These are phyloP conservation scores for Acrobasis suavella DNA, from an alignment of 2,888 invertebrate species.

Conservation along the genomic window DNA sequence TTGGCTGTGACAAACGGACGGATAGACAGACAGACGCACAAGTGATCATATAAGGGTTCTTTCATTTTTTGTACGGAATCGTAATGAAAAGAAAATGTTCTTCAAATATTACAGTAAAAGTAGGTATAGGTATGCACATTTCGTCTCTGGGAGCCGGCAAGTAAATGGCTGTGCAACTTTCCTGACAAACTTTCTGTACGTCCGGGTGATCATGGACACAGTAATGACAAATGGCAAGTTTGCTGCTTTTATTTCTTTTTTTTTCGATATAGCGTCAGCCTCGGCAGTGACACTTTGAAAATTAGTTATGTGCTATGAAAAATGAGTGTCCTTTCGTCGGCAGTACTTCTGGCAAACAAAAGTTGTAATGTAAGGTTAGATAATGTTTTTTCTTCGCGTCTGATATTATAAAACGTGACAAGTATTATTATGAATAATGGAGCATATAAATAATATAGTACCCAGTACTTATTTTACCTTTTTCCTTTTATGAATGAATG, in stretches of 20 bases:
- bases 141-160: neutral
- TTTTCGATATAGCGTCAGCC: constrained; percentile 40
- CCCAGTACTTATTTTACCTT: no score
- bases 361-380: constrained; percentile 4
- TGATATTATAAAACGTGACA: constrained; percentile 6
- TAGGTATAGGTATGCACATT: neutral
- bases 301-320: constrained; percentile 56
- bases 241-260: constrained; percentile 39
- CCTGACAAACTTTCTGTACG: constrained; percentile 26
- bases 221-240: constrained; percentile 40
- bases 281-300: constrained; percentile 54
- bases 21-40: no score
- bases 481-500: no score
- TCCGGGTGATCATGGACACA: constrained; percentile 25
- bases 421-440: neutral
- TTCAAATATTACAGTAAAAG: no score
- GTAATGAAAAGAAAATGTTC: no score
- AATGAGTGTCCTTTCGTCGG: constrained; percentile 40
- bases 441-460: neutral
- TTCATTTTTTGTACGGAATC: no score
- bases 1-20: no score
- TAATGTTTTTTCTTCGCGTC: constrained; percentile 6
- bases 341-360: constrained; percentile 17
- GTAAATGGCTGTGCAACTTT: constrained; percentile 14
- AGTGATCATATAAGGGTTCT: no score